phyloP scores from a whole-genome alignment of 2,113 vertebrate species.

The Neomonachus schauinslandi region DNA sequence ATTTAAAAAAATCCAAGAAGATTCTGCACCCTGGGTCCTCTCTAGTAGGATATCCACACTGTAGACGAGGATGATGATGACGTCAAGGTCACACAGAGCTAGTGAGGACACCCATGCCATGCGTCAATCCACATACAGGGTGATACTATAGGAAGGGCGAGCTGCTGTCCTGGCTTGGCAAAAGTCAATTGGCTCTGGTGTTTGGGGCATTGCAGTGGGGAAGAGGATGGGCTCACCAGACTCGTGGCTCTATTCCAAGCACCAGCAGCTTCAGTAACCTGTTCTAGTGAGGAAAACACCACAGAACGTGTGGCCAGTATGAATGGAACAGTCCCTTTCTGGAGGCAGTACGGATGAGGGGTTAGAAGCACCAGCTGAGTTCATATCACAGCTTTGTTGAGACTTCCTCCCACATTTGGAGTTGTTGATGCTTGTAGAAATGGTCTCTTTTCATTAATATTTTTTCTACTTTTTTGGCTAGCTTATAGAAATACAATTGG shows the following conservation, averaged over 20 bases:
- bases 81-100: not conserved
- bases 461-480: not conserved
- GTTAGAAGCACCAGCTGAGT: not conserved
- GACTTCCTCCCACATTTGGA: not conserved
- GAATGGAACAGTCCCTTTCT: too few relatives aligned
- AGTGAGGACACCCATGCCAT: not conserved
- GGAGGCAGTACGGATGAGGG: not conserved
- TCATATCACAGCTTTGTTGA: not conserved
- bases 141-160: not conserved
- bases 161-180: not conserved
- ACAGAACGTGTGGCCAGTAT: not conserved
- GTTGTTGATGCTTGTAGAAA: not conserved
- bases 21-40: too few relatives aligned
- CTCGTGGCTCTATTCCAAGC: not conserved
- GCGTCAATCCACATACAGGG: too few relatives aligned
- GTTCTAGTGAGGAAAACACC: not conserved
- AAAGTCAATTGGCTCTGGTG: not conserved
- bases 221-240: not conserved
- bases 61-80: not conserved
- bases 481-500: not conserved
- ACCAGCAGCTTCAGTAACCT: not conserved
- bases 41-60: too few relatives aligned
- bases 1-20: too few relatives aligned
- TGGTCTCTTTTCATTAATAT: not conserved
- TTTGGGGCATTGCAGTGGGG: not conserved